Evolutionary conservation across 2,797 vertebrate species (phyloP).

Genomic region (Pangasius krempfi): DNA sequence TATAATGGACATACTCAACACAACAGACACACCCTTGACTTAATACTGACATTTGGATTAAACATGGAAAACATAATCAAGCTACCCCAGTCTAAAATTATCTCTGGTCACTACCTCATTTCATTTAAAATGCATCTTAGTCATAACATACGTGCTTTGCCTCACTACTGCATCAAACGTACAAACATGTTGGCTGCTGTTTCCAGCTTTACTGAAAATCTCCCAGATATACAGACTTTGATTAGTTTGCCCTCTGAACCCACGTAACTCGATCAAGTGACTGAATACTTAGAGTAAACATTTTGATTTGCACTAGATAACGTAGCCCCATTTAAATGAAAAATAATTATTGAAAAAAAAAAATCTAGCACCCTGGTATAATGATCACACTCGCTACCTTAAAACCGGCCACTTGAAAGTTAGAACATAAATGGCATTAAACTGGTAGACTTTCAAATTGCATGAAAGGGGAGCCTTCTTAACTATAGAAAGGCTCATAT

Average conservation of each 20-base stretch:
- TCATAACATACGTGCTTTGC: neutral
- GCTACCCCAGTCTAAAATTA: neutral
- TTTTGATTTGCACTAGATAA: neutral
- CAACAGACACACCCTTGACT: neutral
- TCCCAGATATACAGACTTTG: neutral
- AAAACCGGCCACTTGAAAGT: neutral
- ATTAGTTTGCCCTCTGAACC: neutral
- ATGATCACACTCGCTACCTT: neutral
- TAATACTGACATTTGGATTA: neutral
- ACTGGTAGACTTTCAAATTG: neutral
- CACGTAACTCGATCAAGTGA: neutral
- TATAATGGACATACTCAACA: neutral
- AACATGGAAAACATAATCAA: neutral
- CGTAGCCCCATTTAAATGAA: neutral
- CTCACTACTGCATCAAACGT: neutral
- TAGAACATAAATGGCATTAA: neutral
- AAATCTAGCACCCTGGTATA: neutral
- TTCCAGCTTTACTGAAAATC: neutral
- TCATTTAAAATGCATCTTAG: neutral
- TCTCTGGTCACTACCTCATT: neutral
- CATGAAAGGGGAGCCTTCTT: neutral
- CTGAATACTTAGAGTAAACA: neutral
- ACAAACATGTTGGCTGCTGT: neutral
- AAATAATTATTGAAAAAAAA: neutral
- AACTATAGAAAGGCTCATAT: neutral